Evolutionary conservation across 2,797 vertebrate species (phyloP).

Genomic region (Lithobates sylvaticus): DNA sequence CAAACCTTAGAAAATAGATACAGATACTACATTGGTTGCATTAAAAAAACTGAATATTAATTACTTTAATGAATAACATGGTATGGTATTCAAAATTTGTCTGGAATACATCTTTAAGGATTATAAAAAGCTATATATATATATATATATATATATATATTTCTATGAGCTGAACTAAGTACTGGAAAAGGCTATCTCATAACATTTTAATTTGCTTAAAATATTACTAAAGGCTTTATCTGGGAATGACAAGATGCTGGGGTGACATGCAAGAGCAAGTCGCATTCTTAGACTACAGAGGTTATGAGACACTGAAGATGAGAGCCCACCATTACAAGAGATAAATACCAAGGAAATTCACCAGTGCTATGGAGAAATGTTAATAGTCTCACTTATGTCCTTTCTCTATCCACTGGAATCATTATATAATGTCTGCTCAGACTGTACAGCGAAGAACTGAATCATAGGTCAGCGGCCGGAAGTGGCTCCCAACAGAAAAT

Average conservation of each 20-base stretch:
- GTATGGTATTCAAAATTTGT: too few relatives aligned
- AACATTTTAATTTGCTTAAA: constrained; percentile 26
- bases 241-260: constrained; percentile 16
- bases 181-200: not conserved
- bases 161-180: not conserved
- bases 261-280: constrained; percentile 14
- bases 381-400: constrained; percentile 30
- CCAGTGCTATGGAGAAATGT: constrained; percentile 20
- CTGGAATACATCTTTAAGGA: too few relatives aligned
- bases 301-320: constrained; percentile 12
- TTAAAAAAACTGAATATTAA: too few relatives aligned
- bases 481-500: not conserved
- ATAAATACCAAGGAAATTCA: constrained; percentile 31
- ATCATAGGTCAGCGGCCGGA: constrained; percentile 5
- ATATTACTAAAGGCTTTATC: constrained; percentile 27
- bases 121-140: too few relatives aligned
- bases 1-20: too few relatives aligned
- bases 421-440: constrained; percentile 14
- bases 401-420: constrained; percentile 14
- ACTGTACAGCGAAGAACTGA: not conserved
- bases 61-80: too few relatives aligned
- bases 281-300: constrained; percentile 12
- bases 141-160: too few relatives aligned
- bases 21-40: too few relatives aligned
- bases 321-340: constrained; percentile 1